Conservation (phyloP, 2,797 vertebrate genomes). For the Pristis pectinata region DNA sequence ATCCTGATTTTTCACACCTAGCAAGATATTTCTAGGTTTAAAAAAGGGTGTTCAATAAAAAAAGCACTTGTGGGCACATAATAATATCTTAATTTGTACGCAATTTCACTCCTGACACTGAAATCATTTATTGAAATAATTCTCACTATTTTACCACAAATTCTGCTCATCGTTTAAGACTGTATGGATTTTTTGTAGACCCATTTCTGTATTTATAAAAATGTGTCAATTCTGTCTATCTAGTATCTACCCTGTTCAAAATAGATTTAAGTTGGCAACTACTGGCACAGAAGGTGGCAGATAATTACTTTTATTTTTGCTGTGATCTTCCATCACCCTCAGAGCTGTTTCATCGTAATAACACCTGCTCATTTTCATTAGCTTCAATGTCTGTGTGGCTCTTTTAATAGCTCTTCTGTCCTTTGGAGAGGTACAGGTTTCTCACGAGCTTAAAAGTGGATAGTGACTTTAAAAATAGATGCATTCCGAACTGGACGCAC, state of each 20-base stretch:
- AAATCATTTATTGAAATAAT: neutral
- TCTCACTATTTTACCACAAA: neutral
- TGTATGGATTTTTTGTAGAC: neutral
- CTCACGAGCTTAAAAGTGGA: neutral
- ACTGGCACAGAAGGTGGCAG: neutral
- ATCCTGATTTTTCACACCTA: neutral
- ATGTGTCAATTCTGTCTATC: neutral
- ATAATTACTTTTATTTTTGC: slow-evolving; percentile 5
- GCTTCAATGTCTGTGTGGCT: neutral
- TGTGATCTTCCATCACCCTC: neutral
- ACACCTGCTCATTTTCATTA: slow-evolving; percentile 32
- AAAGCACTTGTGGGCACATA: neutral
- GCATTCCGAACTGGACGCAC: neutral
- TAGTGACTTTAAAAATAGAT: neutral
- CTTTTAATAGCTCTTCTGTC: neutral
- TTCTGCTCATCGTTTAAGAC: neutral
- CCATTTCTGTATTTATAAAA: neutral
- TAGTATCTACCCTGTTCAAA: neutral
- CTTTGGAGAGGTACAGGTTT: neutral
- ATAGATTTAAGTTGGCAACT: slow-evolving; percentile 30
- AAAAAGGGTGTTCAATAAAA: neutral
- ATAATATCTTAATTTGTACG: neutral
- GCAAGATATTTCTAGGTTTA: neutral
- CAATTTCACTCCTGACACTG: neutral
- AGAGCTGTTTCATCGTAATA: slow-evolving; percentile 9